Base-by-base conservation (phyloP, 2,888 invertebrate genomes). In the Listrodromus nycthemerus region DNA sequence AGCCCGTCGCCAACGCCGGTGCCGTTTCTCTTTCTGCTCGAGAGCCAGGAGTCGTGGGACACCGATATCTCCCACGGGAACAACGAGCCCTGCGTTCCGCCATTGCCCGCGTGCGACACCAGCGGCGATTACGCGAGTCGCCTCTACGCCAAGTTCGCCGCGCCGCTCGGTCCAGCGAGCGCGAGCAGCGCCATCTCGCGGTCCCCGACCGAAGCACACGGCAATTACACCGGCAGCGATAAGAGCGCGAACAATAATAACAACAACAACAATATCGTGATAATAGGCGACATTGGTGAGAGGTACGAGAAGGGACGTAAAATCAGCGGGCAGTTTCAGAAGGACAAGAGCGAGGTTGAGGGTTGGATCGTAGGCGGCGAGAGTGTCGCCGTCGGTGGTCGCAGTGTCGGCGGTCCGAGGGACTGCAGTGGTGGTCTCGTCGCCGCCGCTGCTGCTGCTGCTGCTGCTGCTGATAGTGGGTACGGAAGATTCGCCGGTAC, bases 11-110 rank as follows among this genome's bases (percentile, higher is more conserved):
- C 84, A 10, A 84, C 84, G 3, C 84, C 84, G 85, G 90, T 90
- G 87, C 91, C 92, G 76, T 91, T 92, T 85, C 82, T 92, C 52
- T 92, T 92, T 85, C 88, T 92, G 66, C 89, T 92, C 79, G 92
- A 92, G 86, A 89, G 88, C 70, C 89, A 90, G 80, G 89, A 89
- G 41, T 85, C 87, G 71, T 85, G 85, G 83, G 88, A 86, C 24
- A 61, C 48, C 7, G 78, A 84, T 21, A 10, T 74, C 0, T 61
- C 80, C 10, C 52, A 75, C 27, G 75, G 27, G 21, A 84, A 66
- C 55, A 74, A 52, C 45, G 81, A 84, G n/a, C 55, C 55, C 10
- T 81, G 65, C 52, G 61, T 66, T 13, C 50, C 71, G 8, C 75
- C 79, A 10, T 41, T 58, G 8, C 61, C 63, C 1, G n/a, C 81